Evolutionary conservation across 1,140 invertebrate species (phyloP), one percentile per base, ranked within the genome.

Genomic region (Drosophila bipectinata): DNA sequence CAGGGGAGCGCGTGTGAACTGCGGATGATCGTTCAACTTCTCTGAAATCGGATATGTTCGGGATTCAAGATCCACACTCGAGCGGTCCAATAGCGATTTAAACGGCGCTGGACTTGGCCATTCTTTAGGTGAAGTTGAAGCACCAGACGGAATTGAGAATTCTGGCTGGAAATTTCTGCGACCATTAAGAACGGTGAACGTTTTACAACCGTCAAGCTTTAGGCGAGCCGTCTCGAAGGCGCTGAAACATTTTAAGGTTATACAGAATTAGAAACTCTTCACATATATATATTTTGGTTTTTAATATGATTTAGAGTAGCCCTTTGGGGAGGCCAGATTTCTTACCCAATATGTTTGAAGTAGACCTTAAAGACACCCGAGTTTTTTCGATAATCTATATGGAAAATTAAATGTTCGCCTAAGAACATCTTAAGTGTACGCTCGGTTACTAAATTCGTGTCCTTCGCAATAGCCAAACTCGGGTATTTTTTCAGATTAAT

Each of bases 281-380:
- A 21, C 18, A 18, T 18, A 18, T 18, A 18, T 18, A 18, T 18
- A 18, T 18, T 18, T 18, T 18, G 1, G 18, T 18, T 6, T 18
- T 21, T 3, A 14, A 14, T 34, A 14, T 41, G 26, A 5, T 1
- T 26, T 26, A 26, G 6, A 15, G 14, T 2, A 44, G 9, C 15
- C 34, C 10, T 10, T 4, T 4, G 3, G 9, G 14, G 4, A 15
- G 14, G 7, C 7, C n/a, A 8, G 14, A 15, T 14, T 44, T 44
- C 61, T 44, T 45, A 85, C 82, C 78, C 59, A n/a, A 85, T 7
- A 21, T 78, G 75, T 6, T 72, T 39, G 2, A 85, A 87, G 14
- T 78, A 82, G 0, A 85, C 78, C 1, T 49, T 54, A 34, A 49
- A 85, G 0, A 47, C 14, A 9, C 58, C 44, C 0, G 67, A 66